phyloP scores from a whole-genome alignment of 1,140 invertebrate species.

The Ganaspis sp. region DNA sequence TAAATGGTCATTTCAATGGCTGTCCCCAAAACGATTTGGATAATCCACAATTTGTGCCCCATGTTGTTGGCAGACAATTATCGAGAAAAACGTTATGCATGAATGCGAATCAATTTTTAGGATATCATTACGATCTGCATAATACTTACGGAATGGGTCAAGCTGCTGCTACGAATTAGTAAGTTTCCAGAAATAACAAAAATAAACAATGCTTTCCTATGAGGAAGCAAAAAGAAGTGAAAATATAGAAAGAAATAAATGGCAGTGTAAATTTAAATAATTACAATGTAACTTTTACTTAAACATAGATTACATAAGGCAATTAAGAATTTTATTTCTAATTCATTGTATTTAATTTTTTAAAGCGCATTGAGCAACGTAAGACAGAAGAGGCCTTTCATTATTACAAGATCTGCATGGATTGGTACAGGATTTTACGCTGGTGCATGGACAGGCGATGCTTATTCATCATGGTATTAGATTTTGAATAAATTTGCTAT shows the following conservation, averaged over 20 bases:
- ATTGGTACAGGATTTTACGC: slow-evolving; percentile 86
- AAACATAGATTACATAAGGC: too few relatives aligned
- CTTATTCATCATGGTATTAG: slow-evolving; percentile 83
- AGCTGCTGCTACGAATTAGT: slow-evolving; percentile 85
- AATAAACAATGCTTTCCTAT: too few relatives aligned
- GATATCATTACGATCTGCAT: slow-evolving; percentile 87
- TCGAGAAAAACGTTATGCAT: slow-evolving; percentile 88
- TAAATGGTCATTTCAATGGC: slow-evolving; percentile 81
- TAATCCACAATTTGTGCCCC: slow-evolving; percentile 83
- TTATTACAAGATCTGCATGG: slow-evolving; percentile 90
- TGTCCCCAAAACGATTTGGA: slow-evolving; percentile 79
- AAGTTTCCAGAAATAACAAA: too few relatives aligned
- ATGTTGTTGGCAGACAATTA: slow-evolving; percentile 77
- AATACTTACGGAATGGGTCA: slow-evolving; percentile 90
- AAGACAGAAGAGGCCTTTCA: slow-evolving; percentile 84
- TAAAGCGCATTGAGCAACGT: slow-evolving; percentile 82
- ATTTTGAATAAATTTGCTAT: slow-evolving; percentile 33
- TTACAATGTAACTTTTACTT: neutral
- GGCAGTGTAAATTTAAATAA: too few relatives aligned
- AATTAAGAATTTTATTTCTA: too few relatives aligned
- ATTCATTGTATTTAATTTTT: neutral
- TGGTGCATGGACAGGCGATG: slow-evolving; percentile 94
- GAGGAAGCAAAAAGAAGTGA: too few relatives aligned
- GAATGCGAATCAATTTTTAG: slow-evolving; percentile 83
- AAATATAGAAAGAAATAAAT: too few relatives aligned